A percentile compares a stretch with the other conserved stretches of the same genome.
Evolutionary conservation across 2,888 invertebrate genomes (phyloP).

Genomic region (Embidobia sp.): DNA sequence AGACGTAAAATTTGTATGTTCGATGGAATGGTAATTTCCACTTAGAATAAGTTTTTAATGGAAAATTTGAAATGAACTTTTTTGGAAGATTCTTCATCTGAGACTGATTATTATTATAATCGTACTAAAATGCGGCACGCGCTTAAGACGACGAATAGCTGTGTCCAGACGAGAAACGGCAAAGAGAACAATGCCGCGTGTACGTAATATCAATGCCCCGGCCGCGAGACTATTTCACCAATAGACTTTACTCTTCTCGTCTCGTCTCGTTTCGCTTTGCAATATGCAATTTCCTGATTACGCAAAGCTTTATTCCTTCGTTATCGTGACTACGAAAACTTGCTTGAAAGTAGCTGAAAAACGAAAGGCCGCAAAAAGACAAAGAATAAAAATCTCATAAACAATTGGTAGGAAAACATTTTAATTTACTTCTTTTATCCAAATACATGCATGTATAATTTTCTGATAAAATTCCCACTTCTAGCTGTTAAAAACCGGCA

Average conservation of each 20-base stretch:
- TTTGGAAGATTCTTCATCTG: too few relatives aligned
- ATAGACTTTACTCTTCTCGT: constrained; percentile 47
- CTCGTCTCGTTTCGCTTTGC: constrained; percentile 49
- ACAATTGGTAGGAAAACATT: too few relatives aligned
- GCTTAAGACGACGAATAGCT: background rate
- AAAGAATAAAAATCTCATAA: too few relatives aligned
- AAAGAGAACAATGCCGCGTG: constrained; percentile 51
- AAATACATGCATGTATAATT: too few relatives aligned
- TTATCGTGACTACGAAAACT: constrained; percentile 41
- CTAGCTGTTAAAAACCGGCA: too few relatives aligned
- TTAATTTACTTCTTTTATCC: too few relatives aligned
- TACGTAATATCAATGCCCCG: constrained; percentile 48
- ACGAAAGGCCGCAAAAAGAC: constrained; percentile 14
- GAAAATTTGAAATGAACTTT: too few relatives aligned
- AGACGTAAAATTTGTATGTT: too few relatives aligned
- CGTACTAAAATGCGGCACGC: constrained; percentile 5
- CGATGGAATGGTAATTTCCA: too few relatives aligned
- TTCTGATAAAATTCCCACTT: too few relatives aligned
- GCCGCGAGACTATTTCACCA: constrained; percentile 57
- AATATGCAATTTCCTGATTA: constrained; percentile 64
- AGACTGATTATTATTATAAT: background rate
- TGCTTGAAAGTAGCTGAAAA: constrained; percentile 38
- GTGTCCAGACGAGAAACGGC: constrained; percentile 23
- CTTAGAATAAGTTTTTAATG: too few relatives aligned
- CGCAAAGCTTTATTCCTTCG: constrained; percentile 56